Base-by-base conservation (phyloP, 2,797 vertebrate genomes). In the Crax fasciolata region DNA sequence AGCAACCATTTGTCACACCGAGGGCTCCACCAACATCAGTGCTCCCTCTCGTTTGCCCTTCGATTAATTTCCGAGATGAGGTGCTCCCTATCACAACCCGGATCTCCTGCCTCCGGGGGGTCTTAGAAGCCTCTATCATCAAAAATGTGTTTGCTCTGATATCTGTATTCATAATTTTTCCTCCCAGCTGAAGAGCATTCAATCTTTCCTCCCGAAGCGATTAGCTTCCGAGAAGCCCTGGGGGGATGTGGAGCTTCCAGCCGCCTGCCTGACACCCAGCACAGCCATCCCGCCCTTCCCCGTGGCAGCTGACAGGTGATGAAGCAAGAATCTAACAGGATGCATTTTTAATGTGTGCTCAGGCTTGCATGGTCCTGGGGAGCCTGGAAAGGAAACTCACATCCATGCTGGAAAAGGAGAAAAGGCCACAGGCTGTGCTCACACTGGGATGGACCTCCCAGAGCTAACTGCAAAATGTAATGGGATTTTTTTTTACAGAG, bases 11-110 rank as follows among this genome's bases (percentile, higher is more conserved):
- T 20, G 39, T 52, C 81, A 89, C 41, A 51, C 48, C 80, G 82
- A 89, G n/a, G 65, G 72, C 89, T 97, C 93, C 94, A 65, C 76
- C 93, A 58, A 93, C 82, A 58, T 35, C 13, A 67, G 67, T 38
- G 43, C 57, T 70, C 75, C 70, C 43, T 87, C 90, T 94, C 65
- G 82, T 86, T 95, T 90, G 68, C 84, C 75, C 62, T 83, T 68
- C 92, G 89, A 89, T 97, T 96, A 90, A 93, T 96, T 96, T 77
- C 67, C 91, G 89, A 96, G 66, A 86, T 12, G 67, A 94, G 55
- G 75, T 85, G 93, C 93, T 84, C 68, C 24, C 51, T 94, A 85
- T 94, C 93, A 88, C 28, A 49, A 89, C 78, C 84, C n/a, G 93
- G 63, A 97, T 90, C 87, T 90, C 62, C 93, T 52, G 23, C 80